phyloP scores from a whole-genome alignment of 2,113 vertebrate genomes.

The Microtus montanus region DNA sequence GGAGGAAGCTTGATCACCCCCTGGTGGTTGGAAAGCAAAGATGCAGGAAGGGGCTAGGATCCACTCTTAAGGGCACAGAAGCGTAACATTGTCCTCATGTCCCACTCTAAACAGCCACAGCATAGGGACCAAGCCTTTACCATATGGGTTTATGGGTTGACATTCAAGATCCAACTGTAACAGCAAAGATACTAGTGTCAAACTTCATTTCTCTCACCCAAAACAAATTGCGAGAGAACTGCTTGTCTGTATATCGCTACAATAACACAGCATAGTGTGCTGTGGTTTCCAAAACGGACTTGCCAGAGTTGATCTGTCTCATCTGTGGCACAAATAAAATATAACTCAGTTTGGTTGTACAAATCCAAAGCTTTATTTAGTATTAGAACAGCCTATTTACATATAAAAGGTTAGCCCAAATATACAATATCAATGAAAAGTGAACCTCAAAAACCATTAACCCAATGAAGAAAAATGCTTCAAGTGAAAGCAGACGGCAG shows the following conservation, averaged over 20 bases:
- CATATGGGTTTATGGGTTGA: background rate
- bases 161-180: background rate
- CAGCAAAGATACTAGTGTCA: background rate
- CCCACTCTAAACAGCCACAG: background rate
- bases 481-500: slow-evolving; percentile 40
- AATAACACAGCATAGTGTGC: slow-evolving; percentile 40
- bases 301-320: slow-evolving; percentile 59
- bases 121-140: background rate
- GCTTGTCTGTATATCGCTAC: slow-evolving; percentile 30
- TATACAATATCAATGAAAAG: slow-evolving; percentile 55
- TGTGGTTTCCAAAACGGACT: slow-evolving; percentile 46
- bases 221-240: background rate
- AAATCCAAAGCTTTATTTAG: slow-evolving; percentile 49
- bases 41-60: background rate
- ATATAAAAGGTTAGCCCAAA: slow-evolving; percentile 55
- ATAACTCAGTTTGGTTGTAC: slow-evolving; percentile 32
- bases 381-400: slow-evolving; percentile 58
- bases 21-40: too few relatives aligned
- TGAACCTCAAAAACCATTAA: slow-evolving; percentile 39
- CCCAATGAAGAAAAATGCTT: slow-evolving; percentile 16
- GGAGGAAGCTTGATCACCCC: too few relatives aligned
- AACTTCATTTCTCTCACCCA: slow-evolving; percentile 41
- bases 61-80: background rate
- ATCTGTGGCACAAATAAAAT: slow-evolving; percentile 43
- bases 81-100: background rate